Base-by-base conservation (phyloP, 2,888 invertebrate species). In the Aelia acuminata region DNA sequence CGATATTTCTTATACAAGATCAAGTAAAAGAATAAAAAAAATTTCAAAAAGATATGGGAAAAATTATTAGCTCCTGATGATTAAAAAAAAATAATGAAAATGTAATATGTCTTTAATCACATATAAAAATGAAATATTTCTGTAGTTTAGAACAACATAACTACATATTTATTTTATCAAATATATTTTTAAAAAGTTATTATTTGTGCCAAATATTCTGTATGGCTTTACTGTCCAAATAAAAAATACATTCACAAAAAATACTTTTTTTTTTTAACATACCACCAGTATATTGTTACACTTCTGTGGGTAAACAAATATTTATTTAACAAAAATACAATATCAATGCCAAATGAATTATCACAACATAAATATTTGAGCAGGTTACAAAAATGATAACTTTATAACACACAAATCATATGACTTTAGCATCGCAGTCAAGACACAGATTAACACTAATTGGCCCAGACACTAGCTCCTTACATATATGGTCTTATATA, bases 151-250 rank as follows among this genome's bases (percentile, higher is more conserved):
- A n/a, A 63, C 31, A 57, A 26, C 13, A 26, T 26, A 26, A 13
- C 13, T 26, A 63, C 13, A 26, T 3, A 43, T 43, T 75, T 80
- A 80, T 80, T 80, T 80, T 11, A 43, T 10, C n/a, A 80, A 80
- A 80, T 39, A 22, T 80, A 35, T 80, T 80, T 80, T 80, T n/a
- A n/a, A 43, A 47, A 43, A 13, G 0, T 80, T 80, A 80, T 80
- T 22, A 43, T 80, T 80, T 80, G 80, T 80, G 80, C 80, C 80
- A 80, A 80, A 80, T 43, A 80, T 43, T 43, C 15, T 47, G n/a
- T 80, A 80, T 80, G n/a, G 43, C 43, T 80, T 39, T 80, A 80
- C n/a, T 80, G 80, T 80, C 80, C 80, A 80, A 80, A 80, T 80
- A 80, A 43, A 80, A n/a, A 43, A 7, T 43, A 80, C n/a, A 43